Percentiles rank a stretch among this genome's conserved stretches.
These are phyloP conservation scores for Meteorus colon DNA, from an alignment of 2,888 invertebrate genomes.

Conservation along the genomic window DNA sequence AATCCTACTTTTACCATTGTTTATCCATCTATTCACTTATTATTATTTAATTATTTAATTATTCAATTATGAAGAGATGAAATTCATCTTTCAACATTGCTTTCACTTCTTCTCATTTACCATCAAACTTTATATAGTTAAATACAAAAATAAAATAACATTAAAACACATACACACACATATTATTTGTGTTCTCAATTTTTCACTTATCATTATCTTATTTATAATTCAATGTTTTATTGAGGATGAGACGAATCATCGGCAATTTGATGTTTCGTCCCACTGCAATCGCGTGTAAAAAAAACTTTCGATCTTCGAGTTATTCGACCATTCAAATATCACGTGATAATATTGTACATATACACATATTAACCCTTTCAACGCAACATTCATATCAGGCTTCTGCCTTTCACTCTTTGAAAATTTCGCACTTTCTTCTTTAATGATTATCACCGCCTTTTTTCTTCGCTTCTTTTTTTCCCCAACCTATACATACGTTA, in stretches of 20 bases:
- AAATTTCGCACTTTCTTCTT: conserved; percentile 42
- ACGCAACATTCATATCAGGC: not conserved
- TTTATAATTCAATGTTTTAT: not conserved
- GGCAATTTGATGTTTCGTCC: not conserved
- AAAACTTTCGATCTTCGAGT: conserved; percentile 47
- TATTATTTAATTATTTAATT: not conserved
- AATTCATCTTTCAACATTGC: no score
- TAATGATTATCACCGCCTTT: conserved; percentile 7
- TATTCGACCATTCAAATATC: conserved; percentile 9
- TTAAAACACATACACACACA: no score
- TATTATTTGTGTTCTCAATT: no score
- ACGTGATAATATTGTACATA: conserved; percentile 17
- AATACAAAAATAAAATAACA: no score
- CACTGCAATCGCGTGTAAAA: not conserved
- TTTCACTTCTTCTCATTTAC: no score
- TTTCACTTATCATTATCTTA: no score
- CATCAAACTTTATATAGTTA: no score
- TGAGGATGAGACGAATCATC: not conserved
- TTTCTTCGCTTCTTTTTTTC: not conserved
- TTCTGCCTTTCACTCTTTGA: conserved; percentile 50
- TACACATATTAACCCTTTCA: not conserved
- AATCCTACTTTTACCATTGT: no score
- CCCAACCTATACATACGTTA: no score
- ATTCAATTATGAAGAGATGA: no score
- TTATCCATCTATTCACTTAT: not conserved